phyloP scores from a whole-genome alignment of 2,113 vertebrate genomes.

The Dipodomys merriami region DNA sequence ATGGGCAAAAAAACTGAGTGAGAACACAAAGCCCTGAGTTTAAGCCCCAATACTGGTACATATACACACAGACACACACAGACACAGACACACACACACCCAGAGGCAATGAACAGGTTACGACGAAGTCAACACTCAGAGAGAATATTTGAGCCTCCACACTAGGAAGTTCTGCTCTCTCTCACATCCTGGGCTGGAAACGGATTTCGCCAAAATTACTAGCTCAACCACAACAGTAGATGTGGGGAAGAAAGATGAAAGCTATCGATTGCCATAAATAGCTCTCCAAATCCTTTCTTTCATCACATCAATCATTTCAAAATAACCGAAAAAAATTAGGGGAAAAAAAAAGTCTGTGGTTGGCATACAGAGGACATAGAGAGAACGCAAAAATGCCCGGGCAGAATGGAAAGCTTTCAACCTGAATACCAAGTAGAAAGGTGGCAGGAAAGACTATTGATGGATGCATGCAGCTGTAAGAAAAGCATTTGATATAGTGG shows the following conservation, averaged over 20 bases:
- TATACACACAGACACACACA: too few relatives aligned
- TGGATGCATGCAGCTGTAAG: slow-evolving; percentile 64
- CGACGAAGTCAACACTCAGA: slow-evolving; percentile 28
- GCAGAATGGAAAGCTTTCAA: slow-evolving; percentile 74
- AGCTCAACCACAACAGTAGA: slow-evolving; percentile 63
- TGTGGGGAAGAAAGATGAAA: slow-evolving; percentile 67
- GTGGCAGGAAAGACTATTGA: slow-evolving; percentile 32
- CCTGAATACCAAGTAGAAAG: slow-evolving; percentile 76
- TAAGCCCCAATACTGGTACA: too few relatives aligned
- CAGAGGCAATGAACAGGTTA: background rate
- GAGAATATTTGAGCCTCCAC: background rate
- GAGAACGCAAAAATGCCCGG: slow-evolving; percentile 77
- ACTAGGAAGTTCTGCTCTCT: slow-evolving; percentile 36
- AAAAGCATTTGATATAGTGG: slow-evolving; percentile 80
- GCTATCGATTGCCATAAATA: slow-evolving; percentile 73
- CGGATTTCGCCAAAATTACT: slow-evolving; percentile 70
- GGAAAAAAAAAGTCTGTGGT: slow-evolving; percentile 61
- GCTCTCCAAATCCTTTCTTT: slow-evolving; percentile 74
- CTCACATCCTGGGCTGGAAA: slow-evolving; percentile 41
- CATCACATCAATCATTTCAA: slow-evolving; percentile 74
- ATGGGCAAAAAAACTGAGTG: too few relatives aligned
- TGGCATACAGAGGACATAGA: slow-evolving; percentile 70
- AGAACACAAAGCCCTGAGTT: too few relatives aligned
- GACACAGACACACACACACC: too few relatives aligned
- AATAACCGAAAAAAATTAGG: slow-evolving; percentile 79